Base-by-base conservation (phyloP, 2,797 vertebrate genomes). In the Heliangelus exortis region DNA sequence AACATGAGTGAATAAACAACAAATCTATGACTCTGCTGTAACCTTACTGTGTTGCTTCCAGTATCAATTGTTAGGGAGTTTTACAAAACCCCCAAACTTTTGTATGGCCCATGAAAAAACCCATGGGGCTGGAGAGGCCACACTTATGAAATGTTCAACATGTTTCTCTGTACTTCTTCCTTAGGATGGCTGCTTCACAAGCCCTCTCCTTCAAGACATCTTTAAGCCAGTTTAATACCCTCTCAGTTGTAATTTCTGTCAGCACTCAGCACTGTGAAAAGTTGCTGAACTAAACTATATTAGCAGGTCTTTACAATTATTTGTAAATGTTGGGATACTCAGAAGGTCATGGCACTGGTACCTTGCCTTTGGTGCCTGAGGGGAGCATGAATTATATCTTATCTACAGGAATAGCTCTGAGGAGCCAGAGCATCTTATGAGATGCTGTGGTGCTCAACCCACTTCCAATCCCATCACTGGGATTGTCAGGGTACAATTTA, bases 271-370 rank as follows among this genome's bases (percentile, higher is more conserved):
- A 15, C 85, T 84, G 62, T 89, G 89, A 94, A 69, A 87, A 91
- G 89, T 25, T 95, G 79, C 89, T 94, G 91, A 91, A 91, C 92
- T 95, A 93, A 96, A 96, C 84, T 93, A 79, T 76, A 95, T 92
- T 94, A 95, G 50, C 76, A 91, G 89, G 45, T 90, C 89, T 95
- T 97, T 94, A 95, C 59, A 92, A 95, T 96, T 95, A 93, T 93
- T 95, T 86, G 93, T 96, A 95, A 95, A 91, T 92, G 59, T 82
- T 92, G 89, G 83, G 85, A 78, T 93, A 43, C 91, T 91, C 85
- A 69, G 89, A 95, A 95, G 92, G 92, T 93, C 91, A 91, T 65
- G 91, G 89, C 85, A 82, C 69, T 69, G 67, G 73, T 90, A 76
- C 87, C 48, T 84, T 86, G 87, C 87, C 79, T 93, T 76, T 91